These are phyloP conservation scores for Malaclemys terrapin DNA, from an alignment of 2,113 vertebrate genomes.

Conservation along the genomic window DNA sequence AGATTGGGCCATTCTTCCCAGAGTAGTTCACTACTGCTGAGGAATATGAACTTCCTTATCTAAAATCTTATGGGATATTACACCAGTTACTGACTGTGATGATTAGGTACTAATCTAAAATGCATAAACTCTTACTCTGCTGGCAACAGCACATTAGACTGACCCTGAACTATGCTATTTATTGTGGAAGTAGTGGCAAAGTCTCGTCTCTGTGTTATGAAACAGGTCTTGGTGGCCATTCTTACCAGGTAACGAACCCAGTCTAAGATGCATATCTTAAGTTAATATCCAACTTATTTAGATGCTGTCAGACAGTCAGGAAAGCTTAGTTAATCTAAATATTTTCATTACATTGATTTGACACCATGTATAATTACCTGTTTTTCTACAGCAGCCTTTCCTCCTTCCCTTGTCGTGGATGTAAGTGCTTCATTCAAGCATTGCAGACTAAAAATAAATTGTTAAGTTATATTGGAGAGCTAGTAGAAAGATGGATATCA, in stretches of 20 bases:
- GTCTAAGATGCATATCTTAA: background rate
- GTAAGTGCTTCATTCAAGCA: slow-evolving; percentile 93
- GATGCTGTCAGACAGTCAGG: background rate
- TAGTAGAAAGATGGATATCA: slow-evolving; percentile 53
- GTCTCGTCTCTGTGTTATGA: background rate
- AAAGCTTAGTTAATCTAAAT: background rate
- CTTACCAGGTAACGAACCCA: slow-evolving; percentile 7
- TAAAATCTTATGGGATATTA: background rate
- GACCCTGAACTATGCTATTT: background rate
- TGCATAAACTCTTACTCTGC: fast-evolving
- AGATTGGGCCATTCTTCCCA: background rate
- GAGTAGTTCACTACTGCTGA: background rate
- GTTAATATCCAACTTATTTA: background rate
- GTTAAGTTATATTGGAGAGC: slow-evolving; percentile 67
- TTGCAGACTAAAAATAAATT: slow-evolving; percentile 89
- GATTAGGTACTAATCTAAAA: slow-evolving; percentile 2
- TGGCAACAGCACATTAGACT: background rate
- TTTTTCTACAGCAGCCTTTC: slow-evolving; percentile 92
- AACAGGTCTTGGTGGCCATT: background rate
- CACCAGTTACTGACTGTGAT: background rate
- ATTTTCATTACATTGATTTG: slow-evolving; percentile 24
- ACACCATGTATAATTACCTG: slow-evolving; percentile 86
- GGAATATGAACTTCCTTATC: background rate
- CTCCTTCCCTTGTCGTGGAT: slow-evolving; percentile 89
- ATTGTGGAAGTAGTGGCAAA: background rate